Evolutionary conservation across 1,140 invertebrate genomes (phyloP).

Genomic region (Aphaenogaster ashmeadi): DNA sequence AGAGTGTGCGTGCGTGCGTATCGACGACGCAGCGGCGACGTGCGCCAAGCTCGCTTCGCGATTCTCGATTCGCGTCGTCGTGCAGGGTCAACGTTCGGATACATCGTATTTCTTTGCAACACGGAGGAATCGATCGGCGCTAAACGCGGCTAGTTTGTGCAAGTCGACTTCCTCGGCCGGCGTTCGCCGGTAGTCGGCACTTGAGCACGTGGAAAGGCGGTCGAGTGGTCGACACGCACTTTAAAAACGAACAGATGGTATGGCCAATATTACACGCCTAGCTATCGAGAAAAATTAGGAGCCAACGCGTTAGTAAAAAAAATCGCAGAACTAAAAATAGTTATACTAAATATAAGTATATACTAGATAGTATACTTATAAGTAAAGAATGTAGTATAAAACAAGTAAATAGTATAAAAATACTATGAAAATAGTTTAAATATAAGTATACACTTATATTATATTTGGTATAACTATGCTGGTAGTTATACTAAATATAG

Average conservation of each 20-base stretch:
- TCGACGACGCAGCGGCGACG: constrained; percentile 71
- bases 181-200: constrained; percentile 32
- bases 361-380: too few species aligned
- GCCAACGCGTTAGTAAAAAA: background rate
- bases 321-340: background rate
- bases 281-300: background rate
- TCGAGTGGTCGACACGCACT: constrained; percentile 18
- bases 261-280: background rate
- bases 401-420: too few species aligned
- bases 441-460: too few species aligned
- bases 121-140: constrained; percentile 48
- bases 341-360: too few species aligned
- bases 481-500: too few species aligned
- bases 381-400: too few species aligned
- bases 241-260: background rate
- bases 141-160: constrained; percentile 53
- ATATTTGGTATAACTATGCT: too few species aligned
- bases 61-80: constrained; percentile 72
- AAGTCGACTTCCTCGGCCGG: background rate
- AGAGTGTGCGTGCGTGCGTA: constrained; percentile 47
- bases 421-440: too few species aligned
- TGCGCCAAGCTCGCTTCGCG: constrained; percentile 70
- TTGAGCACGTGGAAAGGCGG: constrained; percentile 7
- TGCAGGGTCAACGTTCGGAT: constrained; percentile 72
- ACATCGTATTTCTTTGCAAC: constrained; percentile 67